Conservation (phyloP, 2,797 vertebrate genomes). For the Eulemur coronatus region DNA sequence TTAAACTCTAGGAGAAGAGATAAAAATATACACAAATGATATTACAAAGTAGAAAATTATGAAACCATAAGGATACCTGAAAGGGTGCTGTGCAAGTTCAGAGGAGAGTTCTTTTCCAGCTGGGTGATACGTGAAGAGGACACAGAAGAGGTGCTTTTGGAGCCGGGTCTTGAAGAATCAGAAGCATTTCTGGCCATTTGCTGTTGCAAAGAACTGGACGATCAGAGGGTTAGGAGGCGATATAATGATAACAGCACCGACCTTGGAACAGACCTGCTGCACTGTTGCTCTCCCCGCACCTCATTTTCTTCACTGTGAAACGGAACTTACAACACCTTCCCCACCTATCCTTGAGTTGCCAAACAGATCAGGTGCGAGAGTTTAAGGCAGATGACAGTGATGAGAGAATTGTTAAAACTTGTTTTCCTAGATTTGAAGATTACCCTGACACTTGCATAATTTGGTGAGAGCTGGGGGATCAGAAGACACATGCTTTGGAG, state of each 20-base stretch:
- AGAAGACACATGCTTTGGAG: background rate
- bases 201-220: background rate
- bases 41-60: background rate
- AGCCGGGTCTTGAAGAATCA: background rate
- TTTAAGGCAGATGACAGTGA: background rate
- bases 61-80: background rate
- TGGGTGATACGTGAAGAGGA: background rate
- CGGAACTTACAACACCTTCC: background rate
- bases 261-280: background rate
- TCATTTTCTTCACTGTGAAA: background rate
- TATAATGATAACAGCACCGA: accelerated
- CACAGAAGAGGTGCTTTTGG: accelerated
- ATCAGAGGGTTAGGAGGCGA: background rate
- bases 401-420: background rate
- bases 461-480: background rate
- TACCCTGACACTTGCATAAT: background rate
- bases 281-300: no score
- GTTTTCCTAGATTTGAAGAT: background rate
- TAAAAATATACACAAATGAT: background rate
- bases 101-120: background rate
- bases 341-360: background rate
- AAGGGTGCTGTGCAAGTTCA: background rate
- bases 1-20: background rate
- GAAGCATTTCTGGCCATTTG: background rate
- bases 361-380: background rate